Evolutionary conservation across 2,888 invertebrate genomes (phyloP), one percentile per base, ranked within the genome.

Genomic region (Drosophila hamatofila): DNA sequence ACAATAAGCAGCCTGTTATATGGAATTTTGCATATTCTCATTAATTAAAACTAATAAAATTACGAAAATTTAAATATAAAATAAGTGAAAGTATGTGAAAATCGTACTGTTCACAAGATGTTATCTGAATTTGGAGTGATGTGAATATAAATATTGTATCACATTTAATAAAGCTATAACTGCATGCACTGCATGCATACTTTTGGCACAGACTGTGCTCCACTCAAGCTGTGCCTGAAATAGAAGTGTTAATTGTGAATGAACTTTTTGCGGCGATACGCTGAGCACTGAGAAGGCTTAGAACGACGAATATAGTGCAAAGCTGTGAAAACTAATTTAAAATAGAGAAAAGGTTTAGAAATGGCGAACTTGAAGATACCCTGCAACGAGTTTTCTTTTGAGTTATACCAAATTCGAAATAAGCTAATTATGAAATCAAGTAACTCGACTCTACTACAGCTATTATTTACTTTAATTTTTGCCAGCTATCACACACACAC

Each of bases 221-320:
- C 46, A 56, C 62, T 33, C 23, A 52, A 46, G 33, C 6, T 33
- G 27, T 41, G 25, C 23, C 42, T 18, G 18, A 63, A 71, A 55
- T 55, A 63, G n/a, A 44, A 54, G 37, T 39, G 72, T 14, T 64
- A 44, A 72, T 64, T 72, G 42, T 23, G 54, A 54, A 23, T 35
- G 11, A 41, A 61, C 11, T 65, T 37, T 42, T 57, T 44, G 42
- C 25, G 23, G 9, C 14, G 18, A 44, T 33, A 18, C 55, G 55
- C 21, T 37, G 12, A 30, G 25, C 56, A 41, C 41, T 42, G 39
- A 41, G 64, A 49, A 23, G 27, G 25, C 25, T 16, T 25, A 16
- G 23, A 55, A 16, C 16, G 11, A 12, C 7, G 30, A 21, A 30
- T 33, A 33, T 33, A 44, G n/a, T 57, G 44, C n/a, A 35, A 25